Conservation (phyloP, 2,888 invertebrate genomes). For the Drosophila sordidula region DNA sequence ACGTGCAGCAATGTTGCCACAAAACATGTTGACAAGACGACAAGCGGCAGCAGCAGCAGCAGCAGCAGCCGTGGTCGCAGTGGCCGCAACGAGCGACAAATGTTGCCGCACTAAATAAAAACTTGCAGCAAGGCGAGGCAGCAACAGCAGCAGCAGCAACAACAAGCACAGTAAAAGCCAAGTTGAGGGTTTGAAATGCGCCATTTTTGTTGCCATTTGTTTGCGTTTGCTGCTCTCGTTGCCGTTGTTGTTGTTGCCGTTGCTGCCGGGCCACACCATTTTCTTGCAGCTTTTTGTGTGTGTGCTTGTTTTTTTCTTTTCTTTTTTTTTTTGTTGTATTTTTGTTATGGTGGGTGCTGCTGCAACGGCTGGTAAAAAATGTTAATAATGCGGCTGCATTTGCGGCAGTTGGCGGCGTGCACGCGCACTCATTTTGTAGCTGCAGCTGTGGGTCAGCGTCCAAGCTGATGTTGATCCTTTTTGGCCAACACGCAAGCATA, state of each 20-base stretch:
- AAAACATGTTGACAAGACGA: constrained; percentile 76
- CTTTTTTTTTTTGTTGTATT: not conserved
- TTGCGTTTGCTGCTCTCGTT: constrained; percentile 49
- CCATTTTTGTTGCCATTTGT: constrained; percentile 82
- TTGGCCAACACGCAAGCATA: constrained; percentile 65
- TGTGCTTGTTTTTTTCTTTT: not conserved
- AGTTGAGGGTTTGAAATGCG: constrained; percentile 73
- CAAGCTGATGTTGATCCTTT: constrained; percentile 51
- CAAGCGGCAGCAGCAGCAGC: constrained; percentile 50
- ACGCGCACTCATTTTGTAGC: constrained; percentile 57
- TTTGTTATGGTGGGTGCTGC: constrained; percentile 56
- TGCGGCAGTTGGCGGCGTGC: constrained; percentile 66
- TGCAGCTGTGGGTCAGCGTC: constrained; percentile 31
- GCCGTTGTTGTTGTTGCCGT: constrained; percentile 18
- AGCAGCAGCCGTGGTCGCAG: constrained; percentile 2
- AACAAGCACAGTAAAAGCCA: constrained; percentile 30
- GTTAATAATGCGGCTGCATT: constrained; percentile 76
- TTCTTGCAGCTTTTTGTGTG: constrained; percentile 50
- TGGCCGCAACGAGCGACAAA: constrained; percentile 36
- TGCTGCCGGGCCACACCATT: constrained; percentile 53
- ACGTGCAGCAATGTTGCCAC: constrained; percentile 75
- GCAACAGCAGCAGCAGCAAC: constrained; percentile 22
- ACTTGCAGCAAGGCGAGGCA: constrained; percentile 64
- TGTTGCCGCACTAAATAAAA: constrained; percentile 64
- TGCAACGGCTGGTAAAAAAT: constrained; percentile 52